These are phyloP conservation scores for Conops quadrifasciatus DNA, from an alignment of 2,888 invertebrate genomes.

Conservation along the genomic window DNA sequence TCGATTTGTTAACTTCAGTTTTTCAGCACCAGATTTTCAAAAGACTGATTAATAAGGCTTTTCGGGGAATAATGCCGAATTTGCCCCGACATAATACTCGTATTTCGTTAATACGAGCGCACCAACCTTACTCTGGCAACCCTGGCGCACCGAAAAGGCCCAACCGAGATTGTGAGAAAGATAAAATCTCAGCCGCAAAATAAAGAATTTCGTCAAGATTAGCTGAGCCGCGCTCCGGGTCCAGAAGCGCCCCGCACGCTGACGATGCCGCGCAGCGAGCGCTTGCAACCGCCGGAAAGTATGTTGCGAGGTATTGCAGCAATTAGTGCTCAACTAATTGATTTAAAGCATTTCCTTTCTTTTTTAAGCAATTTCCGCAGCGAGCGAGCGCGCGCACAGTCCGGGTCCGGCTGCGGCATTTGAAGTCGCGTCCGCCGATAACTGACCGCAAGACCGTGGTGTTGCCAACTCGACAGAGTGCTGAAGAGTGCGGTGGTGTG, in stretches of 20 bases:
- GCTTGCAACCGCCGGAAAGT: slow-evolving; percentile 47
- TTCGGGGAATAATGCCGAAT: too few species aligned
- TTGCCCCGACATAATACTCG: too few species aligned
- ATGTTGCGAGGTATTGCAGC: slow-evolving; percentile 65
- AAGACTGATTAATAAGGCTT: neutral
- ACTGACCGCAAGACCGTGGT: slow-evolving; percentile 33
- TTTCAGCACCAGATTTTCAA: neutral
- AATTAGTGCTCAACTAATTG: slow-evolving; percentile 66
- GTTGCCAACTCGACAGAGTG: slow-evolving; percentile 33
- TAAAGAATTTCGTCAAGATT: slow-evolving; percentile 30
- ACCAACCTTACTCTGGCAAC: slow-evolving; percentile 4
- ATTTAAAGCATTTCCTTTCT: slow-evolving; percentile 66
- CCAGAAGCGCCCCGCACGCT: neutral
- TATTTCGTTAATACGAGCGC: too few species aligned
- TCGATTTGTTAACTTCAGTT: neutral
- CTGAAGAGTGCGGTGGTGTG: neutral
- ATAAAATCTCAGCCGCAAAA: slow-evolving; percentile 30
- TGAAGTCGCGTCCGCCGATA: slow-evolving; percentile 40
- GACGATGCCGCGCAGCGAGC: slow-evolving; percentile 11
- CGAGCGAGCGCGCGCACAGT: slow-evolving; percentile 29
- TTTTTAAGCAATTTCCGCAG: slow-evolving; percentile 53
- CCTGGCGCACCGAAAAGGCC: neutral
- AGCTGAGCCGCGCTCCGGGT: slow-evolving; percentile 11
- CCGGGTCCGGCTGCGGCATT: slow-evolving; percentile 48
- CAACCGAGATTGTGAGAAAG: slow-evolving; percentile 23